Evolutionary conservation across 2,888 invertebrate genomes (phyloP), one percentile per base, ranked within the genome.

Genomic region (Caenorhabditis sp.): DNA sequence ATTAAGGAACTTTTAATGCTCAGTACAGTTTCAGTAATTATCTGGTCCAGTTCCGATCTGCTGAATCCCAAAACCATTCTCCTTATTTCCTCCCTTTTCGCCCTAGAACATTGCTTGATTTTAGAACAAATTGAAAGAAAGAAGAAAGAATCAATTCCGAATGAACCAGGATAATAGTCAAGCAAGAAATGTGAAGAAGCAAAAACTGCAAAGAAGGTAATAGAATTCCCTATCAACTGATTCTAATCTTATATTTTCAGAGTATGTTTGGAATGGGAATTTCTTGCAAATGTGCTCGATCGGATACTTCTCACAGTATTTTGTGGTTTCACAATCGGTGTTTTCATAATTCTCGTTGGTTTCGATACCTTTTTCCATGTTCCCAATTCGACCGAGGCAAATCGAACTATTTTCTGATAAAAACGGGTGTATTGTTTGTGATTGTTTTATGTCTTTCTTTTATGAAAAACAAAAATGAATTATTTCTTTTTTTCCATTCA

Each of bases 211-310:
- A 70, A 64, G 85, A 58, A 78, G 85, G 84, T 85, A 17, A 50
- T 25, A 38, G 14, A n/a, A n/a, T n/a, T n/a, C n/a, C n/a, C n/a
- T n/a, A n/a, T n/a, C n/a, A n/a, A n/a, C 5, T 10, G 31, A 31
- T 7, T 71, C 1, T 25, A 17, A 20, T 52, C 4, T 50, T 50
- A 23, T 53, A 43, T 53, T 78, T 78, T 25, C 77, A 80, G 85
- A 60, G 83, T 85, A 58, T 83, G 84, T 0, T 59, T 86, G 62
- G 86, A 86, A 71, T 86, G 86, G 86, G 86, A 87, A 63, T 86
- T 80, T 67, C 63, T 87, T 43, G 85, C 86, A 3, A 86, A 83
- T 59, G 82, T 85, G 20, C 75, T 86, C 59, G 86, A 86, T 66
- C 78, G 86, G 10, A 68, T 80, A 12, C 80, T 86, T 1, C 77